Percentiles rank a stretch among this genome's conserved stretches.
Conservation (phyloP, 2,797 vertebrate species). For the Vireo griseus region DNA sequence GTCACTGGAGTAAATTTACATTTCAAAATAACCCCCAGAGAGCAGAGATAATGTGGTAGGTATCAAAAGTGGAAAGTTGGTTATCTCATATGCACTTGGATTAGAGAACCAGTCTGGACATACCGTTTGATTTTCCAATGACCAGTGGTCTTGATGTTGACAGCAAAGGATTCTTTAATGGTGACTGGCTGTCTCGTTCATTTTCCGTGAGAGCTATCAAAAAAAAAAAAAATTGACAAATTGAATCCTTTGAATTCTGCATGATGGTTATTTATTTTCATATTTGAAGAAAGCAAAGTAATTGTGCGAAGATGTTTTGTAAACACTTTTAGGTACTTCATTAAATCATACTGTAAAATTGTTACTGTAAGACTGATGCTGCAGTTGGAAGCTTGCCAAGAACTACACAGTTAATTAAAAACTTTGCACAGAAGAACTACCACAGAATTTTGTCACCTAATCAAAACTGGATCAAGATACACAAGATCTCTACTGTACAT, state of each 20-base stretch:
- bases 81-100: not conserved
- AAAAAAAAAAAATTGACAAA: not conserved
- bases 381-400: not conserved
- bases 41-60: not conserved
- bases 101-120: not conserved
- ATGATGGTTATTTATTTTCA: not conserved
- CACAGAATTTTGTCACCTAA: not conserved
- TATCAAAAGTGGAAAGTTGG: not conserved
- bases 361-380: not conserved
- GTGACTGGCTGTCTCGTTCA: conserved; percentile 83
- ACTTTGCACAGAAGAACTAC: not conserved
- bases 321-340: not conserved
- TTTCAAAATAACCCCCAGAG: not conserved
- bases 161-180: conserved; percentile 83
- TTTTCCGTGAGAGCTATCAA: conserved; percentile 85
- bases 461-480: not conserved
- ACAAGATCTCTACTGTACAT: not conserved
- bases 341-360: not conserved
- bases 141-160: conserved; percentile 87
- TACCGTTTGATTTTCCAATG: conserved; percentile 82
- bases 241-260: not conserved
- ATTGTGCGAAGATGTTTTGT: not conserved
- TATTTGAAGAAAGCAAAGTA: not conserved
- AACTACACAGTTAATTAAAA: not conserved
- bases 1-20: not conserved